Percentiles rank a stretch among this genome's conserved stretches.
Evolutionary conservation across 1,140 invertebrate species (phyloP).

Genomic region (Matsumurasca onukii): DNA sequence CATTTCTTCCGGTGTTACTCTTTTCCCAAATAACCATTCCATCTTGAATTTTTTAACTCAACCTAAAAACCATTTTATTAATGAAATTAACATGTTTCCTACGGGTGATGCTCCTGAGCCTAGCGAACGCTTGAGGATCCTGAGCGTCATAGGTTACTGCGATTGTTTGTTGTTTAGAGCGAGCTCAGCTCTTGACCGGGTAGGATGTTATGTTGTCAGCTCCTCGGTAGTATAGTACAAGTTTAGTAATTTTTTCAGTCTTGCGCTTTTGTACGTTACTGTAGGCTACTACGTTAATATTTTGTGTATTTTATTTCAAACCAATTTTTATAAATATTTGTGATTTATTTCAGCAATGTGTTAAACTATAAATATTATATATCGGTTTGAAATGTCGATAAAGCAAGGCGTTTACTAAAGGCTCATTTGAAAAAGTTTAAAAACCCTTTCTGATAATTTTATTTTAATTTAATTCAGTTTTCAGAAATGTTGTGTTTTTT

Average conservation of each 20-base stretch:
- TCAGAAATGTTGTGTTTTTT: too few species aligned
- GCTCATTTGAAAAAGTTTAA: too few species aligned
- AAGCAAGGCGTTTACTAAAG: too few species aligned
- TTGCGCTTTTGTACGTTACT: not conserved
- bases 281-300: too few species aligned
- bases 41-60: constrained; percentile 47
- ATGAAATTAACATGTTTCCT: not conserved
- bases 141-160: not conserved
- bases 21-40: constrained; percentile 97
- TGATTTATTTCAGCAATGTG: too few species aligned
- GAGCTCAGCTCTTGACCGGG: not conserved
- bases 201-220: not conserved
- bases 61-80: constrained; percentile 22
- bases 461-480: too few species aligned
- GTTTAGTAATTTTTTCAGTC: not conserved
- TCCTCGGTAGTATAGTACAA: not conserved
- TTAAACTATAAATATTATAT: too few species aligned
- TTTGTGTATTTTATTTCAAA: too few species aligned
- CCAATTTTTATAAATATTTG: too few species aligned
- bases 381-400: too few species aligned
- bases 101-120: not conserved
- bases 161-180: not conserved
- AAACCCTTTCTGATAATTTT: too few species aligned
- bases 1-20: constrained; percentile 97
- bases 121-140: not conserved